Conservation (phyloP, 2,888 invertebrate genomes). For the Philereme transversata region DNA sequence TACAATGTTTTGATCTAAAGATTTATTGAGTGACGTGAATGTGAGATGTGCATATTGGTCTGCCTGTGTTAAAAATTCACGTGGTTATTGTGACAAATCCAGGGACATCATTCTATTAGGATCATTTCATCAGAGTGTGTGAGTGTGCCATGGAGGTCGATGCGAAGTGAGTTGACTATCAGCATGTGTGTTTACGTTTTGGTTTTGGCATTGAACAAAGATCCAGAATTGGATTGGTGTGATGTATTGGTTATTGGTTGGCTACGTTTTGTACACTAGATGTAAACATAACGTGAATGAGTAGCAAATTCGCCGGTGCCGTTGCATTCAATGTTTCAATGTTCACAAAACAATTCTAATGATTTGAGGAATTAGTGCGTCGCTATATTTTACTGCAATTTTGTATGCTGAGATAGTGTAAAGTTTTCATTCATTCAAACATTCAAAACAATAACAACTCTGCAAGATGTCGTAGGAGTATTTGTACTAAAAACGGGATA, state of each 20-base stretch:
- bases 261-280: conserved; percentile 57
- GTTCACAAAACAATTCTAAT: conserved; percentile 31
- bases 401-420: conserved; percentile 14
- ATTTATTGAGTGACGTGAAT: conserved; percentile 51
- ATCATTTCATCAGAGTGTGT: conserved; percentile 32
- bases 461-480: conserved; percentile 2
- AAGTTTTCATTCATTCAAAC: conserved; percentile 30
- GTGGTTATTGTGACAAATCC: conserved; percentile 54
- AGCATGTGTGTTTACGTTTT: conserved; percentile 72
- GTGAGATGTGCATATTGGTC: conserved; percentile 45
- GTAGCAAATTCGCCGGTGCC: conserved; percentile 42
- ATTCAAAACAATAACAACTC: conserved; percentile 21
- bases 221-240: conserved; percentile 72
- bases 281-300: conserved; percentile 65
- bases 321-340: conserved; percentile 29
- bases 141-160: conserved; percentile 52
- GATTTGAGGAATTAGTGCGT: conserved; percentile 29
- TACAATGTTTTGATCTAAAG: conserved; percentile 47
- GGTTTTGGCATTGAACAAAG: conserved; percentile 73
- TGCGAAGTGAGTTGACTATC: conserved; percentile 65
- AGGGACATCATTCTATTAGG: conserved; percentile 55
- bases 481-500: too few species aligned
- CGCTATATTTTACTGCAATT: conserved; percentile 31
- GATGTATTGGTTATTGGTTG: conserved; percentile 61
- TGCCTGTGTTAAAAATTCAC: conserved; percentile 54